Evolutionary conservation across 2,888 invertebrate species (phyloP), one percentile per base, ranked within the genome.

Genomic region (Stenotaenia linearis): DNA sequence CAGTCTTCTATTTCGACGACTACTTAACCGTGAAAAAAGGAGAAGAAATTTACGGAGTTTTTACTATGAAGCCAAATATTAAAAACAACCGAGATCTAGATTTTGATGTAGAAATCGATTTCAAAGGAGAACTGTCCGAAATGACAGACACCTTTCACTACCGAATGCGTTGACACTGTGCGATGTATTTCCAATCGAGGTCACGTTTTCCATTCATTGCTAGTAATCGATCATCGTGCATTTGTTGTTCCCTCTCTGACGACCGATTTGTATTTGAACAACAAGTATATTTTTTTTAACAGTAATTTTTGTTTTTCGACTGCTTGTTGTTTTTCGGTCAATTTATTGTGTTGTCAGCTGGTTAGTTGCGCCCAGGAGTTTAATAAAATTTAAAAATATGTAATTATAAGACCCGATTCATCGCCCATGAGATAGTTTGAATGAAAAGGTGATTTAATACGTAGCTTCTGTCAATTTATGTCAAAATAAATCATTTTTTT

Each of bases 1-100:
- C 94, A 7, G 98, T 99, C 78, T 99, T 99, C 89, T 99, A 99
- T 87, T 92, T 98, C 84, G 94, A 97, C 85, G 97, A 98, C 84
- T 96, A 96, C 85, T 91, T 99, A 89, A 99, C 99, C 1, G 96
- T 96, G 40, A 98, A 98, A 86, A 95, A 96, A 84, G 88, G 88
- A 79, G 99, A 99, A 86, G 96, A 96, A 86, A 92, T 99, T 80
- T 91, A 90, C 78, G 99, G 99, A 30, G 91, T 91, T 7, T 97
- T 99, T 86, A 91, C 92, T 78, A 95, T 98, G 93, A 93, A 93
- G 83, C 98, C 98, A 74, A 99, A 99, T 88, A 93, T 93, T 80
- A 91, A 96, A 81, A 99, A 99, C 88, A 96, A 95, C 81, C 92
- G 99, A 77, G 99, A 99, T 87, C 90, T 99, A 82, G 99, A 99